A percentile compares a stretch with the other conserved stretches of the same genome.
Evolutionary conservation across 2,113 vertebrate species (phyloP).

Genomic region (Sardina pilchardus): DNA sequence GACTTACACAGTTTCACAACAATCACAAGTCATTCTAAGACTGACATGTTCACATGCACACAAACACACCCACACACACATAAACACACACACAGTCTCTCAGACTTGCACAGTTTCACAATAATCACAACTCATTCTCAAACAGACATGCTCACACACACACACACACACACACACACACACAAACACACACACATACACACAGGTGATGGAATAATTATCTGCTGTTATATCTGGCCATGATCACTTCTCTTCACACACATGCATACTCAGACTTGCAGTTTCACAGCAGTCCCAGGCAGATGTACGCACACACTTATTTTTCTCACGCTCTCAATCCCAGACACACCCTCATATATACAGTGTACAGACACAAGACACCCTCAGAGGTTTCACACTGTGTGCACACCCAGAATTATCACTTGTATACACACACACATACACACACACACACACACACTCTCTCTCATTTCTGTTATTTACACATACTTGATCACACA

Average conservation of each 20-base stretch:
- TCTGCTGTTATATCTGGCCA: conserved; percentile 69
- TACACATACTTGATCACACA: too few species aligned
- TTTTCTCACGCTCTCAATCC: not conserved
- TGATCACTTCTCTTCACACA: conserved; percentile 82
- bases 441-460: not conserved
- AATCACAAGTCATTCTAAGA: not conserved
- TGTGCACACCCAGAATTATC: too few species aligned
- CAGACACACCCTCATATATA: not conserved
- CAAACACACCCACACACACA: not conserved
- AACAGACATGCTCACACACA: not conserved
- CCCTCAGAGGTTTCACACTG: not conserved
- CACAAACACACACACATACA: not conserved
- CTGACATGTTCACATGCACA: not conserved
- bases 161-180: not conserved
- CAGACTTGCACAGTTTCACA: not conserved
- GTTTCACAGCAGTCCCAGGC: too few species aligned
- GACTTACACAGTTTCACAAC: not conserved
- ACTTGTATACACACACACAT: not conserved
- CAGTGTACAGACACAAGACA: not conserved
- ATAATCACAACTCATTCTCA: too few species aligned
- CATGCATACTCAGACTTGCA: too few species aligned
- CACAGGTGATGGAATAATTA: not conserved
- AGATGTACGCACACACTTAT: too few species aligned
- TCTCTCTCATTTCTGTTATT: not conserved
- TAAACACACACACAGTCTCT: not conserved